Percentiles rank a stretch among this genome's conserved stretches.
phyloP scores from a whole-genome alignment of 1,140 invertebrate genomes.

The Achatina immaculata region DNA sequence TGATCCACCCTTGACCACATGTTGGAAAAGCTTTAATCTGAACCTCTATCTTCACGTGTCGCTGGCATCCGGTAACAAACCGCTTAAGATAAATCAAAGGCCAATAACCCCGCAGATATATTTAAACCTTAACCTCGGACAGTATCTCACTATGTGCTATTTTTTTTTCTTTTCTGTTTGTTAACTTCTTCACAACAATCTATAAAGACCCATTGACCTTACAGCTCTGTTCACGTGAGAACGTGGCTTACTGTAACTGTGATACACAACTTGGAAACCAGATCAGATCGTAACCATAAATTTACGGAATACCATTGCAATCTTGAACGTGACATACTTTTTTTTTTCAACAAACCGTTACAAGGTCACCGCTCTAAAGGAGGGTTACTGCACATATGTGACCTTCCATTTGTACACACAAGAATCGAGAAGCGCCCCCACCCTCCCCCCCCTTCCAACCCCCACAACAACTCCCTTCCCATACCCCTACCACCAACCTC shows the following conservation, averaged over 20 bases:
- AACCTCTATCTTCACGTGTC: background rate
- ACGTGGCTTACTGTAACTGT: background rate
- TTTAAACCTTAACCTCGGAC: background rate
- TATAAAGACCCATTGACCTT: background rate
- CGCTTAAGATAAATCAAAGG: background rate
- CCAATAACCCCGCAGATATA: background rate
- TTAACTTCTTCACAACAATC: background rate
- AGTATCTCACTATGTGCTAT: background rate
- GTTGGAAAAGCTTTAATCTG: no score
- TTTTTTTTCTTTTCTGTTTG: no score
- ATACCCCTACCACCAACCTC: no score
- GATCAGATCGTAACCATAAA: background rate
- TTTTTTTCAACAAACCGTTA: background rate
- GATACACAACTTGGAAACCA: background rate
- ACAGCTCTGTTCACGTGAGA: background rate
- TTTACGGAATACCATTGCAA: conserved; percentile 11
- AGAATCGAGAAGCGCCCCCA: no score
- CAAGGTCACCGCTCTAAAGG: background rate
- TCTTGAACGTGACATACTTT: conserved; percentile 4
- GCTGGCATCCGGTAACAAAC: background rate
- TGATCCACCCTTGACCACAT: no score
- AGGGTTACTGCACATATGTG: background rate
- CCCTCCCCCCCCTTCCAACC: no score
- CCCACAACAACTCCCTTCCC: no score
- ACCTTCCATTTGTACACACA: background rate